phyloP scores from a whole-genome alignment of 2,888 invertebrate species.

The Apodemia duryi region DNA sequence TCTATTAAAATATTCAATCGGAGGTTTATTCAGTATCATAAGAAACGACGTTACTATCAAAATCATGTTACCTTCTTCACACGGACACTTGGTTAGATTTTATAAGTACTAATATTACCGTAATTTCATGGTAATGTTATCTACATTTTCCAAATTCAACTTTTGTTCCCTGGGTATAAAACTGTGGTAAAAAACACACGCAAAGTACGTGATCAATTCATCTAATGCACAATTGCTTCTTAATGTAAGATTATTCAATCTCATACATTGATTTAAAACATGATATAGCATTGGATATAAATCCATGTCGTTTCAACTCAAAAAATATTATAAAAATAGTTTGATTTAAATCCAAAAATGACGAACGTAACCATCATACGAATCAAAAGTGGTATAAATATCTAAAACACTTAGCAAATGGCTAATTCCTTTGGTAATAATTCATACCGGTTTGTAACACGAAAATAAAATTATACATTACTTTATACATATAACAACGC shows the following conservation, averaged over 20 bases:
- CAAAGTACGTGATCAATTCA: slow-evolving; percentile 42
- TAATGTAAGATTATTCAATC: slow-evolving; percentile 40
- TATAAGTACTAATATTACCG: slow-evolving; percentile 30
- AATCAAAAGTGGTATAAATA: slow-evolving; percentile 48
- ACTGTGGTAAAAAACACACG: slow-evolving; percentile 43
- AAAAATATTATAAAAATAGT: slow-evolving; percentile 50
- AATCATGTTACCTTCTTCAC: slow-evolving; percentile 36
- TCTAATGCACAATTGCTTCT: slow-evolving; percentile 52
- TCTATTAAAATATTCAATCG: slow-evolving; percentile 49
- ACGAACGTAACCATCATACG: slow-evolving; percentile 40
- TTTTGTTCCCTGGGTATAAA: slow-evolving; percentile 59
- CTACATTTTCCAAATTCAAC: slow-evolving; percentile 36
- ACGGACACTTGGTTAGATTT: slow-evolving; percentile 26
- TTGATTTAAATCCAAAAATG: slow-evolving; percentile 25
- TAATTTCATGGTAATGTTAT: slow-evolving; percentile 7
- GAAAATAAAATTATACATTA: slow-evolving; percentile 54
- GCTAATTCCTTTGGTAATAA: slow-evolving; percentile 74
- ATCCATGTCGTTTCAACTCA: slow-evolving; percentile 39
- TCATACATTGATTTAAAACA: slow-evolving; percentile 34
- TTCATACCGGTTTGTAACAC: slow-evolving; percentile 68
- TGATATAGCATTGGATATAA: slow-evolving; percentile 37
- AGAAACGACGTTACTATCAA: slow-evolving; percentile 47
- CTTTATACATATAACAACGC: slow-evolving; percentile 54
- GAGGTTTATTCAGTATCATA: slow-evolving; percentile 49
- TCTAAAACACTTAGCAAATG: slow-evolving; percentile 66